Evolutionary conservation across 2,113 vertebrate species (phyloP).

Genomic region (Pachycephala philippinensis): DNA sequence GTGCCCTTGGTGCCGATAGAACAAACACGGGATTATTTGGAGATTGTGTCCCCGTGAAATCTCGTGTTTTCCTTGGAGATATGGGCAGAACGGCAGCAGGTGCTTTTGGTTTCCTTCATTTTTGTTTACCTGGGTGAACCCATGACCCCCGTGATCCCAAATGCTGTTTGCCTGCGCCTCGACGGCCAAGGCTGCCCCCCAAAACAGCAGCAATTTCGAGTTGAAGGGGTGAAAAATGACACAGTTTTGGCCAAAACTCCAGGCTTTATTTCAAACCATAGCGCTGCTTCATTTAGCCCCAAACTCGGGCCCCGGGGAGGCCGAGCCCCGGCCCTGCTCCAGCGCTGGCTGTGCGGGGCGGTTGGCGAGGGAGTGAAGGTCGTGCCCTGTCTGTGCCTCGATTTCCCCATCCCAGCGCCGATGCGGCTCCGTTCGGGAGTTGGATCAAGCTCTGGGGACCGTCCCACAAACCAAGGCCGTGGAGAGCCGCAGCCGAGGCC

Average conservation of each 20-base stretch:
- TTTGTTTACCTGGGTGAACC: background rate
- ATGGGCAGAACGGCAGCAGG: background rate
- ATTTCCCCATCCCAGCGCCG: fast-evolving
- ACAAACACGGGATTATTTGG: background rate
- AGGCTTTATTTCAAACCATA: fast-evolving
- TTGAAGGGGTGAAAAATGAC: fast-evolving
- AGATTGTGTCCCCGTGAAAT: fast-evolving
- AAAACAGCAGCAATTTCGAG: fast-evolving
- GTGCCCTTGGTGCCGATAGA: background rate
- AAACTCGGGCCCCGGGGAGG: fast-evolving
- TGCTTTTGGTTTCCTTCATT: background rate
- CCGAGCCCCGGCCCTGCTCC: fast-evolving
- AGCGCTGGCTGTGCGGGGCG: fast-evolving
- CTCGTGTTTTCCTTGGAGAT: background rate
- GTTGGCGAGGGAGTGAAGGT: background rate
- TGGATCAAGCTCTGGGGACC: fast-evolving
- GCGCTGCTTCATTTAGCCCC: background rate
- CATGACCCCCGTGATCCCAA: fast-evolving
- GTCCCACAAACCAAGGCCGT: fast-evolving
- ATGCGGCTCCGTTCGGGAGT: fast-evolving
- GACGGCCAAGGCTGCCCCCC: fast-evolving
- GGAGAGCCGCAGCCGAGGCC: fast-evolving
- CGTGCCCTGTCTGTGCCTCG: fast-evolving
- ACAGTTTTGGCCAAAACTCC: fast-evolving
- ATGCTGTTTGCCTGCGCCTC: fast-evolving